Base-by-base conservation (phyloP, 1,140 invertebrate genomes). In the Bicyclus anynana region DNA sequence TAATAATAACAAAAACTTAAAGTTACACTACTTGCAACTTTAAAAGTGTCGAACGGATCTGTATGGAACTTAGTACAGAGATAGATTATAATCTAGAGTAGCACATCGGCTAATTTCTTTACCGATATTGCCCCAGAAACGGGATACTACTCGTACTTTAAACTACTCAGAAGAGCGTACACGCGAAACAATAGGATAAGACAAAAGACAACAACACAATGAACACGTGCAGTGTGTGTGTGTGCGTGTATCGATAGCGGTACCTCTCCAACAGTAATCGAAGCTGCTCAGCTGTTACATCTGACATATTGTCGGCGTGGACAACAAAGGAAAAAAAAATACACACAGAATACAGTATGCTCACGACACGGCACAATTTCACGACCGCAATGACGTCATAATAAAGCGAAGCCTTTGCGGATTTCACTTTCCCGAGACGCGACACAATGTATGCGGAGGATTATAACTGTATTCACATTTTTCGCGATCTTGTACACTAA, bases 261-360 rank as follows among this genome's bases (percentile, higher is more conserved):
- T 71, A 71, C 69, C 66, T 71, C 55, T 60, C 62, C 37, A 62
- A 47, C 29, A 71, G 59, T 53, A 59, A 65, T 37, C 47, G 50
- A 44, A 58, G 59, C 48, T 65, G 68, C 44, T 71, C 69, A 59
- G 64, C 55, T 62, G 65, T 60, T 63, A 54, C 55, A 57, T 64
- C 66, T 53, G 60, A 55, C 62, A 67, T 66, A 60, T 59, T 59
- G 56, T 48, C 42, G 46, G 46, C 49, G 53, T 35, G 35, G 61
- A 59, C 50, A 64, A 63, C 60, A 54, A 64, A 58, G 55, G 37
- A 51, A 53, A 49, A 48, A 52, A 48, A 52, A 33, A 57, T 51
- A 56, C 51, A 55, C 42, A 37, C 47, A 47, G 50, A 55, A 29
- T 35, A 51, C 47, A 59, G 49, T 55, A 53, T 53, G 50, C 50